These are phyloP conservation scores for Acanthopagrus latus DNA, from an alignment of 2,797 vertebrate genomes.

Conservation along the genomic window DNA sequence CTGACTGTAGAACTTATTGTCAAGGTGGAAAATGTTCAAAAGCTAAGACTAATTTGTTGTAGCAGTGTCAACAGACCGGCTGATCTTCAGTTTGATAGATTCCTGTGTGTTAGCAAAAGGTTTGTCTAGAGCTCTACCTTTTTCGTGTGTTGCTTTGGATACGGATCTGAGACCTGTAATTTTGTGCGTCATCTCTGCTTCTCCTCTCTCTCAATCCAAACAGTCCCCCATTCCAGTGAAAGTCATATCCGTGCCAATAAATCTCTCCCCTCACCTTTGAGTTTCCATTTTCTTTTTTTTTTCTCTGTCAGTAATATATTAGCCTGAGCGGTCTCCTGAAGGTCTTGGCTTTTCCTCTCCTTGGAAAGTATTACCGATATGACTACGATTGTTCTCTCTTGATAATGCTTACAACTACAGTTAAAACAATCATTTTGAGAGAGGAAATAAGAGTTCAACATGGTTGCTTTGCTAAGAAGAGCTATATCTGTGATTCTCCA, in stretches of 20 bases:
- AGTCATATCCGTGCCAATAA: conserved; percentile 42
- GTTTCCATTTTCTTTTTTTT: conserved; percentile 5
- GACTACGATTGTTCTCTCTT: conserved; percentile 2
- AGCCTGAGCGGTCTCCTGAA: conserved; percentile 10
- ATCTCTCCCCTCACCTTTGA: conserved; percentile 41
- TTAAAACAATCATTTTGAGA: conserved; percentile 4
- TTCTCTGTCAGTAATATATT: not conserved
- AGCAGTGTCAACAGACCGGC: conserved; percentile 9
- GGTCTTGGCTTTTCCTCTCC: not conserved
- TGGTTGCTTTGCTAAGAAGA: conserved; percentile 7
- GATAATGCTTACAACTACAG: not conserved
- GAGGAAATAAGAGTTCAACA: conserved; percentile 23
- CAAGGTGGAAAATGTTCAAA: conserved; percentile 45
- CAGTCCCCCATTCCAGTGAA: conserved; percentile 41
- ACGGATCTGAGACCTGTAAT: conserved; percentile 44
- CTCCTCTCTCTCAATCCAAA: conserved; percentile 44
- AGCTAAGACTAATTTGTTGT: conserved; percentile 24
- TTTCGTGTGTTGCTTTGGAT: conserved; percentile 32
- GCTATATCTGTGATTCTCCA: conserved; percentile 8
- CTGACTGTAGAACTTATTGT: conserved; percentile 36
- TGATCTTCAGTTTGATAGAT: conserved; percentile 36
- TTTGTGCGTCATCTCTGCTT: conserved; percentile 55
- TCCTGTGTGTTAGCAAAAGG: conserved; percentile 37
- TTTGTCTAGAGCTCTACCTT: conserved; percentile 34
- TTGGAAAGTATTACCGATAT: not conserved